Evolutionary conservation across 2,888 invertebrate species (phyloP).

Genomic region (Baccha elongata): DNA sequence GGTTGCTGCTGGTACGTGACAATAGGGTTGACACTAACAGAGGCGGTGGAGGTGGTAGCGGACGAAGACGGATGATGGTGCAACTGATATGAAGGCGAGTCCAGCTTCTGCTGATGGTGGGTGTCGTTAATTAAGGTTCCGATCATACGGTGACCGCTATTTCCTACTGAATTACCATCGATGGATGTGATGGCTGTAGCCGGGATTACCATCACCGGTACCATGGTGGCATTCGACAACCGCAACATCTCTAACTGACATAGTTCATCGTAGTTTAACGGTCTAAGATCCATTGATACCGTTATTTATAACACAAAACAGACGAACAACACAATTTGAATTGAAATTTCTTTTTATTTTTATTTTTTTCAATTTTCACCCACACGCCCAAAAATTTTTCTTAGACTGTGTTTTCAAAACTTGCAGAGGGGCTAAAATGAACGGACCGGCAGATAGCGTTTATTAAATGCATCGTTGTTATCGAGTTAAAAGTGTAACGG

Average conservation of each 20-base stretch:
- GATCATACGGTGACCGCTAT: constrained; percentile 58
- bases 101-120: constrained; percentile 67
- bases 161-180: constrained; percentile 26
- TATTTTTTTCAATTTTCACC: constrained; percentile 17
- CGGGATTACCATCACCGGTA: constrained; percentile 82
- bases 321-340: constrained; percentile 17
- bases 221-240: constrained; percentile 77
- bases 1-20: constrained; percentile 64
- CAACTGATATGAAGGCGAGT: constrained; percentile 63
- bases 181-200: constrained; percentile 77
- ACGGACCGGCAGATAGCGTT: constrained; percentile 50
- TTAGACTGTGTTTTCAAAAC: constrained; percentile 49
- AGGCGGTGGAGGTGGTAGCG: constrained; percentile 15
- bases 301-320: constrained; percentile 2
- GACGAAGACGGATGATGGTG: constrained; percentile 67
- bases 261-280: constrained; percentile 81
- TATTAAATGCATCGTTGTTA: constrained; percentile 55
- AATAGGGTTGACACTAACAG: constrained; percentile 45
- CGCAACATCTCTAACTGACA: constrained; percentile 80
- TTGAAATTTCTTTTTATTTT: constrained; percentile 10
- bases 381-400: constrained; percentile 50
- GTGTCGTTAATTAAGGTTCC: constrained; percentile 60
- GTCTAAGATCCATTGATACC: constrained; percentile 79
- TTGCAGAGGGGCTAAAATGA: constrained; percentile 56
- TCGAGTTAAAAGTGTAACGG: constrained; percentile 67